Percentiles rank a stretch among this genome's conserved stretches.
phyloP scores from a whole-genome alignment of 2,888 invertebrate species.

The Neocrepidodera transversa region DNA sequence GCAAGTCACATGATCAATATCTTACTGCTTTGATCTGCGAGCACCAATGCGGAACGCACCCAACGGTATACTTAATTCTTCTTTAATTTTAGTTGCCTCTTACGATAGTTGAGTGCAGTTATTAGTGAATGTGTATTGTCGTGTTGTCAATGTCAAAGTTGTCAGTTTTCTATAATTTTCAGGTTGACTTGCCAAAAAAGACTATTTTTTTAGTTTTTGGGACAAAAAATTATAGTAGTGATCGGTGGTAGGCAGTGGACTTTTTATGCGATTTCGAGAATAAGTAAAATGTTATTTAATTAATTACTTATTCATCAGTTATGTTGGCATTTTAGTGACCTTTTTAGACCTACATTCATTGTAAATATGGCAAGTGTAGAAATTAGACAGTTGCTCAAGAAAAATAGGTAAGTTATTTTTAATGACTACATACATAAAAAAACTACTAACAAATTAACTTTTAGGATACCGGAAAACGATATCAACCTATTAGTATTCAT shows the following conservation, averaged over 20 bases:
- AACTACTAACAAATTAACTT: conserved; percentile 45
- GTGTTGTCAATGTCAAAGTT: background rate
- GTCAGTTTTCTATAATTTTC: conserved; percentile 7
- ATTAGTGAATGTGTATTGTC: too few relatives aligned
- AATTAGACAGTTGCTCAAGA: conserved; percentile 56
- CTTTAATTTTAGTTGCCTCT: too few relatives aligned
- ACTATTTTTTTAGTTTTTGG: conserved; percentile 4
- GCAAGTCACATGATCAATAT: too few relatives aligned
- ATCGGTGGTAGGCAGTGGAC: background rate
- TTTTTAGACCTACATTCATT: conserved; percentile 20
- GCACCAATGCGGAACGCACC: too few relatives aligned
- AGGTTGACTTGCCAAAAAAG: conserved; percentile 17
- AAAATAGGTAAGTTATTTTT: conserved; percentile 51
- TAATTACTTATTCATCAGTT: conserved; percentile 18
- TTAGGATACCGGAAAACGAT: conserved; percentile 63
- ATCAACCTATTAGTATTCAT: conserved; percentile 63
- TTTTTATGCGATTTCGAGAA: too few relatives aligned
- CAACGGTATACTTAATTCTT: too few relatives aligned
- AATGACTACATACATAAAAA: conserved; percentile 17
- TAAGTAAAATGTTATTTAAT: conserved; percentile 4
- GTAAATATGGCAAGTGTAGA: conserved; percentile 57
- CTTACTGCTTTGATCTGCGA: too few relatives aligned
- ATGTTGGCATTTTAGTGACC: conserved; percentile 40
- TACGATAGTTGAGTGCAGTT: too few relatives aligned
- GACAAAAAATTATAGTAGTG: conserved; percentile 15